Conservation (phyloP, 1,140 invertebrate species). For the Melanaphis sacchari region DNA sequence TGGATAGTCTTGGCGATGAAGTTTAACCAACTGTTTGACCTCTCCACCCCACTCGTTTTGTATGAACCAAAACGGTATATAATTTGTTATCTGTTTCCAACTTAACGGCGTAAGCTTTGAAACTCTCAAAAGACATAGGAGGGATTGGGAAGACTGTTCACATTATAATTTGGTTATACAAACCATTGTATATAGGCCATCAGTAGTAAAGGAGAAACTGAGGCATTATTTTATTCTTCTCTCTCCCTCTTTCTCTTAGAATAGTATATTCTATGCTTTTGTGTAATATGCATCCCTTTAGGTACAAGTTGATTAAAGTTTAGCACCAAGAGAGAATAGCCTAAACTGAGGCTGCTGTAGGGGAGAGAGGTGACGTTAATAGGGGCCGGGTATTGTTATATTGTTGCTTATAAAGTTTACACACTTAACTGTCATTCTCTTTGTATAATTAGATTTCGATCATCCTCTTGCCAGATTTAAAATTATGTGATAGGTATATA, state of each 20-base stretch:
- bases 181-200: not conserved
- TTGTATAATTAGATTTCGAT: constrained; percentile 41
- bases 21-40: constrained; percentile 27
- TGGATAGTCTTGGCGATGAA: constrained; percentile 19
- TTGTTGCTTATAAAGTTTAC: constrained; percentile 26
- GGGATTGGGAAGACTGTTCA: not conserved
- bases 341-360: not conserved
- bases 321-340: constrained; percentile 33
- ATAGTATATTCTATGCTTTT: constrained; percentile 33
- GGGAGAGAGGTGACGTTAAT: not conserved
- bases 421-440: not conserved
- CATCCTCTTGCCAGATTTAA: not conserved
- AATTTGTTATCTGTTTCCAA: constrained; percentile 55
- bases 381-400: constrained; percentile 9
- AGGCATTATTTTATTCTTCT: not conserved
- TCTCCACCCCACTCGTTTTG: not conserved
- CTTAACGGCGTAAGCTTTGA: constrained; percentile 43
- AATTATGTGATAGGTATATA: not conserved
- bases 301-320: constrained; percentile 51
- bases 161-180: constrained; percentile 45
- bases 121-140: constrained; percentile 32
- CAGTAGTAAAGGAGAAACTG: not conserved
- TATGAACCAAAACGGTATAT: constrained; percentile 30
- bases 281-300: constrained; percentile 21
- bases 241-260: not conserved